Base-by-base conservation (phyloP, 37 sponge, comb jelly and placozoan genomes). In the Axinella damicornis region DNA sequence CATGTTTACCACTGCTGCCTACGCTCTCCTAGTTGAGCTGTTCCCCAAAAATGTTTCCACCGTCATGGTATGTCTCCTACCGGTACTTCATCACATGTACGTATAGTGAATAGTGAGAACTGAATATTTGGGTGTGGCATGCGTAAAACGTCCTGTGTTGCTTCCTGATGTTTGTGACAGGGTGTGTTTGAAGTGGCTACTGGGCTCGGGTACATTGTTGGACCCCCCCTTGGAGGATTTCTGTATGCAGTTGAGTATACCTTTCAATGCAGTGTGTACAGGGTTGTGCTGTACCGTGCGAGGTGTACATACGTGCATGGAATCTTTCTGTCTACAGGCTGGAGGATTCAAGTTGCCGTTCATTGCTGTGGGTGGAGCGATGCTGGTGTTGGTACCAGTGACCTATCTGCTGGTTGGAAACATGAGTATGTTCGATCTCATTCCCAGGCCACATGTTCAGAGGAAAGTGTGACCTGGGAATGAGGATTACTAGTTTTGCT, bases 311-410 rank as follows among this genome's bases (percentile, higher is more conserved):
- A 5, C n/a, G 4, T 25, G n/a, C 5, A 14, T 14, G 38, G 2
- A 17, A 6, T 2, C 5, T 39, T n/a, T n/a, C n/a, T n/a, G n/a
- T n/a, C n/a, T n/a, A n/a, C n/a, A 87, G 88, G 25, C 55, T 55
- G 82, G 82, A 31, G 88, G 88, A 25, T 87, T 87, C 61, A 71
- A 16, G 30, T 62, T 87, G 32, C 88, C 88, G 5, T 87, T 87
- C 39, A 27, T 81, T 24, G 31, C 54, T 4, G 57, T 74, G 21
- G 88, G 88, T 9, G 30, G 41, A 22, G 22, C 22, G 9, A 52
- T 74, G 0, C 53, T 87, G 46, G 21, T 87, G 6, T 75, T 81
- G n/a, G 53, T 81, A 1, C 19, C 64, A 32, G 65, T 74, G 0
- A 63, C 18, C 4, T 20, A 53, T 19, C 24, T 80, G 1, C 75